Evolutionary conservation across 2,888 invertebrate genomes (phyloP), one percentile per base, ranked within the genome.

Genomic region (Priocnemis perturbator): DNA sequence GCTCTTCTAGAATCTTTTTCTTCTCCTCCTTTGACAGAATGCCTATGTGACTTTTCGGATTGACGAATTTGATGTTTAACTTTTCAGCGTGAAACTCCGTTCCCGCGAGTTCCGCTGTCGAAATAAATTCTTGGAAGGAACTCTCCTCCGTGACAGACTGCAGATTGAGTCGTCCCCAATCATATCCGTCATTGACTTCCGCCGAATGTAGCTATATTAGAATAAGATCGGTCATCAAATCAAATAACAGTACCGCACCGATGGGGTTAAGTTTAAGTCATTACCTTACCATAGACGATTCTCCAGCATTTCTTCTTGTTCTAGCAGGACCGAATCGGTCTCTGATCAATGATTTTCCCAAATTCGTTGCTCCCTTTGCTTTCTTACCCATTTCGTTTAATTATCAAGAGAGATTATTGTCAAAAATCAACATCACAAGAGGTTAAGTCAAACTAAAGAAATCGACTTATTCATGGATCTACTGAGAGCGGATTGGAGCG

Each of bases 61-160:
- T 93, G 0, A 96, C 92, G 86, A 95, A 94, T 72, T 92, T 94
- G 5, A 97, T 92, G 85, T 98, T 97, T 1, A 97, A 88, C 87
- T 97, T 97, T 87, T 98, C 97, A 2, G 96, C 95, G 85, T 95
- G 94, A 87, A 98, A 99, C 88, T 99, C 98, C 0, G 96, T 95
- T 48, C 97, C 96, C 0, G 98, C 98, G 67, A 99, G 90, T 89
- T 98, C 95, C 0, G 99, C 99, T 0, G 97, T 98, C 0, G 97
- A 95, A 3, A 99, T 90, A 88, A 99, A 99, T 85, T 98, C 99
- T 90, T 98, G 97, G 71, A 99, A 93, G 0, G 97, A 96, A n/a
- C 95, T 96, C 88, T 98, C 97, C 81, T 98, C 98, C 0, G 98
- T 98, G 0, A 98, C 95, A 0, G 98, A 98, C 83, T 95, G 95